Evolutionary conservation across 2,113 vertebrate genomes (phyloP).

Genomic region (Oncorhynchus tshawytscha): DNA sequence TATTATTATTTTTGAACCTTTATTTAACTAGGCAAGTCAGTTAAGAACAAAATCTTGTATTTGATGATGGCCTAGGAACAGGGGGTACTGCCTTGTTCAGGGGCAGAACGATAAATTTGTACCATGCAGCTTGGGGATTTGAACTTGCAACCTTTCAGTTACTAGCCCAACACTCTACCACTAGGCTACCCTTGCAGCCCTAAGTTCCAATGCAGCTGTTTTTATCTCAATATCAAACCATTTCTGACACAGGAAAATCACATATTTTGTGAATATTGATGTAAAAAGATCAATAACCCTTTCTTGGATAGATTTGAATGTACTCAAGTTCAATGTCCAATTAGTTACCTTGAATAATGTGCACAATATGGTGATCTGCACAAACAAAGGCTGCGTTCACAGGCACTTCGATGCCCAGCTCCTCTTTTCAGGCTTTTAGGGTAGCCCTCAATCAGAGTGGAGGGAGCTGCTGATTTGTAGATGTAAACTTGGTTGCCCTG

Average conservation of each 20-base stretch:
- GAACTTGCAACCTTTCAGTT: too few species aligned
- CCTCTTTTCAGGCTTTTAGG: conserved; percentile 80
- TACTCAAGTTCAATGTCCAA: background rate
- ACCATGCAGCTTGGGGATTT: too few species aligned
- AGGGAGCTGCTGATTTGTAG: conserved; percentile 72
- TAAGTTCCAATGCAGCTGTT: too few species aligned
- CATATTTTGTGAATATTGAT: background rate
- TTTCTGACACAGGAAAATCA: too few species aligned
- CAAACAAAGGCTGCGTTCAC: conserved; percentile 73
- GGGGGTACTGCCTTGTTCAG: too few species aligned
- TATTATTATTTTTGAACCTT: too few species aligned
- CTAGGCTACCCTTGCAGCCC: too few species aligned
- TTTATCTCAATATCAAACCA: background rate
- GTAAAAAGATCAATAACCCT: background rate
- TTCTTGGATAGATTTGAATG: background rate
- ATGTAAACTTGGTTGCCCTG: conserved; percentile 80
- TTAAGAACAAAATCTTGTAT: too few species aligned
- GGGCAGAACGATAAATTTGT: too few species aligned
- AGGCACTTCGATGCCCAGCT: conserved; percentile 71
- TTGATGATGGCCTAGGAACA: too few species aligned
- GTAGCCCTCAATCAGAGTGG: conserved; percentile 76
- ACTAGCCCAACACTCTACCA: too few species aligned
- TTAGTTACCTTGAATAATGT: conserved; percentile 77
- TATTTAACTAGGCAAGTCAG: too few species aligned
- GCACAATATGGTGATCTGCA: conserved; percentile 44